These are phyloP conservation scores for Dissostichus mawsoni DNA, from an alignment of 2,113 vertebrate species.

Conservation along the genomic window DNA sequence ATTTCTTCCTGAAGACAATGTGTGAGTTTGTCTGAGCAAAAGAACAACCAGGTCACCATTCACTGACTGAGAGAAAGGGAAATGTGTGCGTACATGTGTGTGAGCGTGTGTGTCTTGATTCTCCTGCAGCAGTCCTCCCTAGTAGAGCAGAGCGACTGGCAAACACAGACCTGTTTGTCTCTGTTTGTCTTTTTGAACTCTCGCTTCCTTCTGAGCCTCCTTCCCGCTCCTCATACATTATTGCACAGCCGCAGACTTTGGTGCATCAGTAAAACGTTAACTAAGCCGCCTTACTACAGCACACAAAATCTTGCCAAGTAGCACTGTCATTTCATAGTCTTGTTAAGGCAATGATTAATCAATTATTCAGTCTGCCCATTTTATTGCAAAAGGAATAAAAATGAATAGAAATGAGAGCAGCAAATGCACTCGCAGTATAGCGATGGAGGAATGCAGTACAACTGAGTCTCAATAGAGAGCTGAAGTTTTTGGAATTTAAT, in stretches of 20 bases:
- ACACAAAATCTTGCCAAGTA: slow-evolving; percentile 44
- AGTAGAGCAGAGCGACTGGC: slow-evolving; percentile 59
- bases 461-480: neutral
- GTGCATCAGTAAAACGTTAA: slow-evolving; percentile 53
- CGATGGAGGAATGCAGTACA: neutral
- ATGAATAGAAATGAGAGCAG: slow-evolving; percentile 37
- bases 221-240: slow-evolving; percentile 62
- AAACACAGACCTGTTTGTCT: slow-evolving; percentile 74
- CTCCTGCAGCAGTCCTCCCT: slow-evolving; percentile 47
- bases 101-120: slow-evolving; percentile 42
- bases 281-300: slow-evolving; percentile 65
- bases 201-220: slow-evolving; percentile 46
- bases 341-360: slow-evolving; percentile 70
- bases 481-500: neutral
- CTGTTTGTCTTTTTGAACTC: slow-evolving; percentile 66
- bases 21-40: slow-evolving; percentile 28
- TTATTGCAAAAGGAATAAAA: slow-evolving; percentile 55
- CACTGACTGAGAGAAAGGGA: slow-evolving; percentile 27
- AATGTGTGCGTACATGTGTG: slow-evolving; percentile 16
- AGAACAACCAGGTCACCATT: slow-evolving; percentile 60
- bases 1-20: slow-evolving; percentile 12
- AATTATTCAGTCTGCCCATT: slow-evolving; percentile 67
- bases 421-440: neutral
- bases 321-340: slow-evolving; percentile 64
- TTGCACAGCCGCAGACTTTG: slow-evolving; percentile 50